Evolutionary conservation across 2,888 invertebrate genomes (phyloP).

Genomic region (Lycaena phlaeas): DNA sequence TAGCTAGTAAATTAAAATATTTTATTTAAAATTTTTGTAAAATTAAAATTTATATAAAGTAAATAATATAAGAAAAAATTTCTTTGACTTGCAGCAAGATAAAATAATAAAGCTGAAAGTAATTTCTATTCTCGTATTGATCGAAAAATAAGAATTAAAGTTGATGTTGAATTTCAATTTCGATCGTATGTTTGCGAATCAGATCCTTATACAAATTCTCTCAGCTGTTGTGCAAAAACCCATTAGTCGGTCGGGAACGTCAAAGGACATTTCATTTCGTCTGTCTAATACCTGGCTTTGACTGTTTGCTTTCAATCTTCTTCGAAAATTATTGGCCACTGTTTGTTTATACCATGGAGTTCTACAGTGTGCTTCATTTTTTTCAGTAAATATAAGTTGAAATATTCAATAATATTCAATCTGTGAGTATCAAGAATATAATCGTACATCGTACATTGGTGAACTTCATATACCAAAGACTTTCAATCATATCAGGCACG

Average conservation of each 20-base stretch:
- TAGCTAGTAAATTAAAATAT: no score
- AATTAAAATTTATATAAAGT: no score
- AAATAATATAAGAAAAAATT: no score
- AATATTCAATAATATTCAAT: no score
- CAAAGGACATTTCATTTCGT: constrained; percentile 3
- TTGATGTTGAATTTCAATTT: constrained; percentile 8
- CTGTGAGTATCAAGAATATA: no score
- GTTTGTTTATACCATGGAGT: constrained; percentile 21
- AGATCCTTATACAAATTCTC: constrained; percentile 2
- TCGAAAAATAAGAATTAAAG: constrained; percentile 2
- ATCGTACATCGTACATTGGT: no score
- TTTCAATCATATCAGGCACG: no score
- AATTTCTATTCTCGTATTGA: constrained; percentile 5
- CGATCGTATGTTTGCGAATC: constrained; percentile 1
- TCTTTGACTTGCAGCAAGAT: constrained; percentile 1
- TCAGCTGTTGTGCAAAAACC: constrained; percentile 5
- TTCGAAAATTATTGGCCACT: constrained; percentile 36
- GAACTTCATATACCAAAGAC: no score
- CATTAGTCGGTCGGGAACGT: constrained; percentile 4
- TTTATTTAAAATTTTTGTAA: no score
- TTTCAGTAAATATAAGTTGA: not conserved
- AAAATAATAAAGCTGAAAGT: constrained; percentile 1
- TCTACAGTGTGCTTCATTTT: not conserved
- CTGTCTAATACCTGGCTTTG: constrained; percentile 22
- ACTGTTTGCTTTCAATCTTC: constrained; percentile 46